Evolutionary conservation across 2,888 invertebrate genomes (phyloP).

Genomic region (Petrolisthes cinctipes): DNA sequence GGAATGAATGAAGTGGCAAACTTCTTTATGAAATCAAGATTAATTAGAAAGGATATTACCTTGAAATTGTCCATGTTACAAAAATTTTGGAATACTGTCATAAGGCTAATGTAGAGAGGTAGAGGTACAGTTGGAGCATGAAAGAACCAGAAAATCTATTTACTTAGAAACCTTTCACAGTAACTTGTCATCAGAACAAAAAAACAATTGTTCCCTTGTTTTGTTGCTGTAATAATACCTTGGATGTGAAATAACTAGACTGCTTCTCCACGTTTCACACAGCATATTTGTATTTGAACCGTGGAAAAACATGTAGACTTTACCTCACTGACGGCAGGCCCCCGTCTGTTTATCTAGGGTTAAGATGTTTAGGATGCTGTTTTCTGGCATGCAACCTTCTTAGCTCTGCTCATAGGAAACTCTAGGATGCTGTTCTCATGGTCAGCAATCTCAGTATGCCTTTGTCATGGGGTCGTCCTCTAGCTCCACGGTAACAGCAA

Average conservation of each 20-base stretch:
- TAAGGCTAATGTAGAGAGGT: background rate
- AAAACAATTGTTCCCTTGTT: too few relatives aligned
- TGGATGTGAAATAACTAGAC: too few relatives aligned
- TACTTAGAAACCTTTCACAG: too few relatives aligned
- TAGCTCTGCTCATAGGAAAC: background rate
- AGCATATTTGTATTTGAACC: too few relatives aligned
- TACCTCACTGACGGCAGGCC: too few relatives aligned
- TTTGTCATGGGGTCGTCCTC: constrained; percentile 42
- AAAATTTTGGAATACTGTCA: background rate
- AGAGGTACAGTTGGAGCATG: background rate
- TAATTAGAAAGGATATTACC: background rate
- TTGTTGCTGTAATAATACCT: too few relatives aligned
- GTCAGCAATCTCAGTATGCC: constrained; percentile 29
- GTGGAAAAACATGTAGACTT: too few relatives aligned
- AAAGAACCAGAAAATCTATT: background rate
- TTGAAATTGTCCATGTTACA: background rate
- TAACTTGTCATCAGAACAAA: too few relatives aligned
- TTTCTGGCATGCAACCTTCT: background rate
- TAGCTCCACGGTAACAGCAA: constrained; percentile 68
- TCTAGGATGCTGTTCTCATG: background rate
- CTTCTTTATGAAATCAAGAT: background rate
- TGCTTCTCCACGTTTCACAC: too few relatives aligned
- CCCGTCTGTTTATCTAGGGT: too few relatives aligned
- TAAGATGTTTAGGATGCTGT: background rate
- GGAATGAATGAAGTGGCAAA: background rate